A percentile compares a stretch with the other conserved stretches of the same genome.
These are phyloP conservation scores for Andricus quercusramuli DNA, from an alignment of 2,888 invertebrate genomes.

Conservation along the genomic window DNA sequence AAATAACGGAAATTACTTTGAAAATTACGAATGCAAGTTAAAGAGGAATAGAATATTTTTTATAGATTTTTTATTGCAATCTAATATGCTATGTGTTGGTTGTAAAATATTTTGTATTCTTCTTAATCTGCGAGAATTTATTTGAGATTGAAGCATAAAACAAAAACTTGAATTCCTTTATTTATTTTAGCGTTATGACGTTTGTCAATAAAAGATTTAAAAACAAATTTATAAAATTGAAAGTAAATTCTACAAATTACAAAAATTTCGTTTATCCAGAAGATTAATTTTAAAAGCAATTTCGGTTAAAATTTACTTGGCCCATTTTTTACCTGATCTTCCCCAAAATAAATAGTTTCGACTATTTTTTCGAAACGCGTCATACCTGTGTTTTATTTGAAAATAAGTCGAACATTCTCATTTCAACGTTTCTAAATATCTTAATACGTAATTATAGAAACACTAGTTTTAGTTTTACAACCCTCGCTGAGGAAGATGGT, in stretches of 20 bases:
- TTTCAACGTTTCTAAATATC: neutral
- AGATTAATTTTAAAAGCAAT: neutral
- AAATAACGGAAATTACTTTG: conserved; percentile 1
- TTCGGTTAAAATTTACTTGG: neutral
- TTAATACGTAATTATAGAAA: neutral
- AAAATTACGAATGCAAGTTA: neutral
- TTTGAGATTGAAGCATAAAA: too few relatives aligned
- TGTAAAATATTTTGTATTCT: neutral
- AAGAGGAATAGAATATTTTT: neutral
- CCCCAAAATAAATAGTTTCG: neutral
- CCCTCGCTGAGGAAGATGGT: neutral
- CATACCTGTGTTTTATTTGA: conserved; percentile 13
- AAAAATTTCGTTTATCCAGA: neutral
- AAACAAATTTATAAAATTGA: neutral
- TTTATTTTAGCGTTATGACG: neutral
- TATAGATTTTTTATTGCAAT: neutral
- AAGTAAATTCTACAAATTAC: neutral
- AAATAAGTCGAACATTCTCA: neutral
- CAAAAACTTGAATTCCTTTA: too few relatives aligned
- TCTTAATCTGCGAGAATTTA: neutral
- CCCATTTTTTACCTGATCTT: neutral
- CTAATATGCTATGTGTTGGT: neutral
- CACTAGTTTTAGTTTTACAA: neutral
- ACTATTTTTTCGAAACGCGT: neutral
- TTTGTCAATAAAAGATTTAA: neutral